Evolutionary conservation across 2,797 vertebrate species (phyloP), one percentile per base, ranked within the genome.

Genomic region (Triplophysa yarkandensis): DNA sequence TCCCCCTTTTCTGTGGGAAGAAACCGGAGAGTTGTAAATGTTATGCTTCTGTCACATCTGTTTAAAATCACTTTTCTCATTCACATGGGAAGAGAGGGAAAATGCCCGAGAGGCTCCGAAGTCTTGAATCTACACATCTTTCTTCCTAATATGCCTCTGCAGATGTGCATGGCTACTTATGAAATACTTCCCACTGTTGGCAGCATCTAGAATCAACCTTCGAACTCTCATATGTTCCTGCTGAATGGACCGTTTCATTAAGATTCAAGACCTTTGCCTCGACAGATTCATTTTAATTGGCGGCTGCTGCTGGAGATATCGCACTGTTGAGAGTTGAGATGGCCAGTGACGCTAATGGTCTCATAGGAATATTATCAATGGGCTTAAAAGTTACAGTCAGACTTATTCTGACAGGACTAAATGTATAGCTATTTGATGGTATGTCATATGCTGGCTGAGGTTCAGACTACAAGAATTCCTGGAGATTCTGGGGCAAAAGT

Each of bases 1-100:
- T 75, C 58, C 50, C n/a, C 46, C 30, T 19, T 41, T 48, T 75
- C 28, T 34, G 23, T 52, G 60, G 28, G 25, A 65, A 39, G 71
- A 57, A 69, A 57, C 41, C 67, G 13, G 50, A 79, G 60, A 1
- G 10, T 23, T 69, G 66, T 52, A 75, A 75, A 34, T 75, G 52
- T 74, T 68, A 54, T 70, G 66, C 60, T 21, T 79, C 60, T 65
- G 58, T 69, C 66, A 70, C 72, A 71, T 79, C 67, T 79, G 77
- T 60, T 79, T 61, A 79, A 75, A 75, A 61, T 71, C 52, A 75
- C 75, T 19, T 66, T 54, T 39, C 34, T 44, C 54, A 17, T 44
- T 54, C 52, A 25, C 34, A 64, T 28, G 61, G 68, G 61, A 79
- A 36, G 52, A 27, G 61, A 64, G 58, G 65, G 71, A 44, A 75